Conservation (phyloP, 2,888 invertebrate species). For the Tetrapedia diversipes region DNA sequence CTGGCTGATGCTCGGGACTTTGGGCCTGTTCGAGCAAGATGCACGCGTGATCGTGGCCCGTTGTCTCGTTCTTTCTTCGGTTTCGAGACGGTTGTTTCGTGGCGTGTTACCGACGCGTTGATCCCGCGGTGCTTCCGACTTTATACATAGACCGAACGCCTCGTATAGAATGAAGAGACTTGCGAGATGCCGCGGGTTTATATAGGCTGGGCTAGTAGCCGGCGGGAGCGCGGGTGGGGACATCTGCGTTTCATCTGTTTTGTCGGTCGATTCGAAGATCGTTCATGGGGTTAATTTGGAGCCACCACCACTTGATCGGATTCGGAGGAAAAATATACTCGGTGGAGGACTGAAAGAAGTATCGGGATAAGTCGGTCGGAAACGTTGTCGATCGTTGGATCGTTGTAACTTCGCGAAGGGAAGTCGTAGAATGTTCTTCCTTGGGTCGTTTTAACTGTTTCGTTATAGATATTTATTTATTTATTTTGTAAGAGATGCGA, state of each 20-base stretch:
- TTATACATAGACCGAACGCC: conserved; percentile 79
- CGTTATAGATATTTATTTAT: too few relatives aligned
- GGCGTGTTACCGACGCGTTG: neutral
- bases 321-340: neutral
- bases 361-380: too few relatives aligned
- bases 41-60: conserved; percentile 17
- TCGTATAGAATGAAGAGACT: conserved; percentile 80
- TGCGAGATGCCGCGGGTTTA: conserved; percentile 78
- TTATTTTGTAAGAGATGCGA: too few relatives aligned
- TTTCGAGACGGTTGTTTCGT: too few relatives aligned
- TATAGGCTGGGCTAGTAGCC: conserved; percentile 79
- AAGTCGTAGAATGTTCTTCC: neutral
- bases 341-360: too few relatives aligned
- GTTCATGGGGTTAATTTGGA: conserved; percentile 13
- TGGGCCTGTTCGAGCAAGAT: conserved; percentile 22
- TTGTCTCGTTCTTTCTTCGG: too few relatives aligned
- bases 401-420: too few relatives aligned
- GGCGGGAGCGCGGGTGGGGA: conserved; percentile 42
- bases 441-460: neutral
- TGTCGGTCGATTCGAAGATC: conserved; percentile 21
- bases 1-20: too few relatives aligned
- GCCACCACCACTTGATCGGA: neutral
- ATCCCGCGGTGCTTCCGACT: conserved; percentile 68
- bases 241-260: conserved; percentile 19
- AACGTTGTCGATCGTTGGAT: too few relatives aligned